Conservation (phyloP, 1,140 invertebrate species). For the Panagrolaimus sp. region DNA sequence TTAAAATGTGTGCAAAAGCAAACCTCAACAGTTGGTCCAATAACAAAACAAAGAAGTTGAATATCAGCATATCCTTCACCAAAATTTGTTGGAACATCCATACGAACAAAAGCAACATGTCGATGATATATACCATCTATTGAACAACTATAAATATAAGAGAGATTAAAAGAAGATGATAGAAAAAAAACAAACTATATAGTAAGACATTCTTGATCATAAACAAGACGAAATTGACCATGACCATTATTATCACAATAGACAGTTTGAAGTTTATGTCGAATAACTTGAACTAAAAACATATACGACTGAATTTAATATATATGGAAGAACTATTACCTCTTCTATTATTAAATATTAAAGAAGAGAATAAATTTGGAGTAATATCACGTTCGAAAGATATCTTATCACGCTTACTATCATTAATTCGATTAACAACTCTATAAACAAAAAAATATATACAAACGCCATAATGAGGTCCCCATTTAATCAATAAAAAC, state of each 20-base stretch:
- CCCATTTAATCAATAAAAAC: too few relatives aligned
- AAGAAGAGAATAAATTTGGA: background rate
- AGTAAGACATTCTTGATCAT: background rate
- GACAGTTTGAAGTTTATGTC: background rate
- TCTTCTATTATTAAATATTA: background rate
- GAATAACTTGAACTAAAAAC: background rate
- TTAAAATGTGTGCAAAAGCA: slow-evolving; percentile 19
- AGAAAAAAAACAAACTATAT: background rate
- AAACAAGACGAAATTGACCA: too few relatives aligned
- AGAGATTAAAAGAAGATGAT: background rate
- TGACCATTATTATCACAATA: background rate
- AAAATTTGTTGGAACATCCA: slow-evolving; percentile 65
- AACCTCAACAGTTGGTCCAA: slow-evolving; percentile 66
- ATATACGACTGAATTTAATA: background rate
- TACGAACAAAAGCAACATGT: slow-evolving; percentile 56
- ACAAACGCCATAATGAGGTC: too few relatives aligned
- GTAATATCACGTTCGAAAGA: background rate
- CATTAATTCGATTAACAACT: background rate
- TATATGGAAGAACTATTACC: too few relatives aligned
- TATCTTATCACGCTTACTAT: background rate
- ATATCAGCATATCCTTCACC: slow-evolving; percentile 65
- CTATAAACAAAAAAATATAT: background rate
- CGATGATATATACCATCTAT: background rate
- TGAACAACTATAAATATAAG: background rate
- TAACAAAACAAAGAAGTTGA: slow-evolving; percentile 64